A percentile compares a stretch with the other conserved stretches of the same genome.
These are phyloP conservation scores for Calephelis nemesis DNA, from an alignment of 1,140 invertebrate genomes.

Conservation along the genomic window DNA sequence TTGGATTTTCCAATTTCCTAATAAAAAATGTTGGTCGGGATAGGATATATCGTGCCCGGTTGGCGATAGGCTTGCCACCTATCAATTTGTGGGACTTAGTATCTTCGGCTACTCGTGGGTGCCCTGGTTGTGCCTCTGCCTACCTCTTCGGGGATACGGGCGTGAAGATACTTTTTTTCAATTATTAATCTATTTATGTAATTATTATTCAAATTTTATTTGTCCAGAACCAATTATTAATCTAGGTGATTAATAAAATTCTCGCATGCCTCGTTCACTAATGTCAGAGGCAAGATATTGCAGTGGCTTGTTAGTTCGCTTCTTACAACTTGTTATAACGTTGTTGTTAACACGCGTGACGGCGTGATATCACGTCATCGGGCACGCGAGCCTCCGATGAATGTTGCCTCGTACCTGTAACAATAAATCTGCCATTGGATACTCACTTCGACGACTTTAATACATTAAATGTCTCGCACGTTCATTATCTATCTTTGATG, in stretches of 20 bases:
- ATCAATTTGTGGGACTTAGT: too few species aligned
- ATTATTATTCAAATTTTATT: too few species aligned
- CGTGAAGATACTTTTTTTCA: too few species aligned
- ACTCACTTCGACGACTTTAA: slow-evolving; percentile 34
- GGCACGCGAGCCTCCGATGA: slow-evolving; percentile 56
- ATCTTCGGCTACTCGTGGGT: too few species aligned
- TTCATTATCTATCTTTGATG: slow-evolving; percentile 33
- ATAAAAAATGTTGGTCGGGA: too few species aligned
- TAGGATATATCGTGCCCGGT: too few species aligned
- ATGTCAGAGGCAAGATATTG: slow-evolving; percentile 53
- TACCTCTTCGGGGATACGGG: too few species aligned
- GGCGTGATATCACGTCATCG: slow-evolving; percentile 63
- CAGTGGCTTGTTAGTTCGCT: slow-evolving; percentile 64
- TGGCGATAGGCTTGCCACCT: too few species aligned
- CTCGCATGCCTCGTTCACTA: slow-evolving; percentile 50
- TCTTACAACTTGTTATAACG: slow-evolving; percentile 68
- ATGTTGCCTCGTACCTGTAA: slow-evolving; percentile 49
- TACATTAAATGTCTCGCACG: slow-evolving; percentile 22
- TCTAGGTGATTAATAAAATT: slow-evolving; percentile 41
- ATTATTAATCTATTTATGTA: too few species aligned
- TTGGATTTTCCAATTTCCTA: too few species aligned
- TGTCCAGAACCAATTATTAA: too few species aligned
- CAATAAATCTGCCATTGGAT: slow-evolving; percentile 57
- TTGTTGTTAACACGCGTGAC: slow-evolving; percentile 71
- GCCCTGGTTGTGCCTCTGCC: too few species aligned